Conservation (phyloP, 2,797 vertebrate genomes). For the Synaphobranchus kaupii region DNA sequence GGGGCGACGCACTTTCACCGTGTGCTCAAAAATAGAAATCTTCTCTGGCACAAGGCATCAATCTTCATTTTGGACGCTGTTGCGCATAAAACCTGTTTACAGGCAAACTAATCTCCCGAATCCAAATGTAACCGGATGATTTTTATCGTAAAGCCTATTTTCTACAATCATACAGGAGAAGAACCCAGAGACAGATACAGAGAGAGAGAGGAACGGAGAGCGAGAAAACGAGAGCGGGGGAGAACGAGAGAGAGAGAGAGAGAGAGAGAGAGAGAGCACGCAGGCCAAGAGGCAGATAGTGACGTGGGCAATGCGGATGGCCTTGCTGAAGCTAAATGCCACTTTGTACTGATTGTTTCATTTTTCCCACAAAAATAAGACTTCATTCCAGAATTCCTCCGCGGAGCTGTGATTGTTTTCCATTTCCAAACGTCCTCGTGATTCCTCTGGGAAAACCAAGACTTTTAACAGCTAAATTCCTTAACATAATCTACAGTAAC, state of each 20-base stretch:
- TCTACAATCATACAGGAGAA: not conserved
- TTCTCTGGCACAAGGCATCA: constrained; percentile 1
- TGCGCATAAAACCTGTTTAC: constrained; percentile 25
- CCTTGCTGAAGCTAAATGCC: not conserved
- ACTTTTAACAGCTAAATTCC: constrained; percentile 50
- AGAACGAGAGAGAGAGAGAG: not conserved
- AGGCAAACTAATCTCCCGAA: constrained; percentile 9
- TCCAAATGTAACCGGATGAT: not conserved
- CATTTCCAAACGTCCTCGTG: not conserved
- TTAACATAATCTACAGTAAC: constrained; percentile 41
- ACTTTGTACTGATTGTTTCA: not conserved
- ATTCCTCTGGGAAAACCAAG: constrained; percentile 20
- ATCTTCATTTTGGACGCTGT: not conserved
- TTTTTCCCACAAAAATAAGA: not conserved
- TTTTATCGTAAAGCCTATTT: not conserved
- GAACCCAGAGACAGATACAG: not conserved
- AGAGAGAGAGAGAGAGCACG: not conserved
- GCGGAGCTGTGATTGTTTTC: not conserved
- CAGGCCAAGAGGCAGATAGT: not conserved
- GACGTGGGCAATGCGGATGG: not conserved
- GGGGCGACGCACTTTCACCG: not conserved
- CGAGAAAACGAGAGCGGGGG: not conserved
- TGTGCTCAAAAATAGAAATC: constrained; percentile 10
- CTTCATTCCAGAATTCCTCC: not conserved
- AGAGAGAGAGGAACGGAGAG: too few species aligned